These are phyloP conservation scores for Drosophila carrolli DNA, from an alignment of 1,140 invertebrate species.

Conservation along the genomic window DNA sequence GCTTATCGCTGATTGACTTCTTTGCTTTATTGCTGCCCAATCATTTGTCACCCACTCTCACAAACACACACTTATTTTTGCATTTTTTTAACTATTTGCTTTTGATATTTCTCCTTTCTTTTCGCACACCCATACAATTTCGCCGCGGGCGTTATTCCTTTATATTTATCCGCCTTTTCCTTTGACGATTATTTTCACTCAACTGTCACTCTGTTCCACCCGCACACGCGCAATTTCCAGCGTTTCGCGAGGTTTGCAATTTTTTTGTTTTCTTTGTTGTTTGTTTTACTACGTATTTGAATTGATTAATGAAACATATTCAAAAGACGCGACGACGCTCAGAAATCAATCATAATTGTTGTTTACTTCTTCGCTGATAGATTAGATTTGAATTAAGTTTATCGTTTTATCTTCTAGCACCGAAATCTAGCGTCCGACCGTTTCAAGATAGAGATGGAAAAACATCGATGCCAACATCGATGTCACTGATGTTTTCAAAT, in stretches of 20 bases:
- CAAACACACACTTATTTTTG: conserved; percentile 18
- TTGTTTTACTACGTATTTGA: not conserved
- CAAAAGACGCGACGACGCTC: not conserved
- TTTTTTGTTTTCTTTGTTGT: not conserved
- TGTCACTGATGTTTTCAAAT: too few relatives aligned
- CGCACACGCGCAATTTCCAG: conserved; percentile 58
- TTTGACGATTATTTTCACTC: conserved; percentile 48
- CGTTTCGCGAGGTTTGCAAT: conserved; percentile 14
- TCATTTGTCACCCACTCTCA: conserved; percentile 27
- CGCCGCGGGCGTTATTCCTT: conserved; percentile 64
- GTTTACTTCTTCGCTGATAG: conserved; percentile 1
- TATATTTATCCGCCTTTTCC: conserved; percentile 38
- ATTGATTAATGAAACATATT: not conserved
- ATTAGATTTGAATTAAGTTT: not conserved
- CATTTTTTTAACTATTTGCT: conserved; percentile 45
- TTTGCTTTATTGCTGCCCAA: conserved; percentile 12
- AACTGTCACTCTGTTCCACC: conserved; percentile 47
- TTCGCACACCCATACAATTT: conserved; percentile 51
- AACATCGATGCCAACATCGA: not conserved
- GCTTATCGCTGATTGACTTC: conserved; percentile 27
- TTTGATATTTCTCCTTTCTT: conserved; percentile 32
- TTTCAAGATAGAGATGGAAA: not conserved
- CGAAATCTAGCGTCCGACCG: not conserved
- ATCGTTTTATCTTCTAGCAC: not conserved
- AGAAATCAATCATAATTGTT: conserved; percentile 6